A percentile compares a stretch with the other conserved stretches of the same genome.
phyloP scores from a whole-genome alignment of 2,797 vertebrate species.

The Falco columbarius region DNA sequence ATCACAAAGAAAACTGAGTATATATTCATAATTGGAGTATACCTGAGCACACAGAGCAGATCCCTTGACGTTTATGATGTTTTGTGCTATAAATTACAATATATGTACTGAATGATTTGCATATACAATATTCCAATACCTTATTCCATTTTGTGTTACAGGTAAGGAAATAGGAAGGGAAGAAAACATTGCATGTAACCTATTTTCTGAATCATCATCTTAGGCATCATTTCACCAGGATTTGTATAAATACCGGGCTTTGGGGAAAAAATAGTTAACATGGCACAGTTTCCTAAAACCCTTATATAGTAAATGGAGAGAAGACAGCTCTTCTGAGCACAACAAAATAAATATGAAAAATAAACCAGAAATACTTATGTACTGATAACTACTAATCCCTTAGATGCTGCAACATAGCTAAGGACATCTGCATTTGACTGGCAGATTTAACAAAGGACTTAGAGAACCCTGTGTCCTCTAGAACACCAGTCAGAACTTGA shows the following conservation, averaged over 20 bases:
- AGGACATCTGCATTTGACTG: no score
- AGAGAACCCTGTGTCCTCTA: neutral
- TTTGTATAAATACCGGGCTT: neutral
- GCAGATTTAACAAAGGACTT: neutral
- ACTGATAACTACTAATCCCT: neutral
- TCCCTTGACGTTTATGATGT: neutral
- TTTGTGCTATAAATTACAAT: neutral
- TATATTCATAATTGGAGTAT: neutral
- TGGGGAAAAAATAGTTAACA: neutral
- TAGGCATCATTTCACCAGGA: neutral
- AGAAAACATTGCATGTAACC: neutral
- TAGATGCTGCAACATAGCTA: neutral
- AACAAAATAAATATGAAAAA: neutral
- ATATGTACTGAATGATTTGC: neutral
- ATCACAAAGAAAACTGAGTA: neutral
- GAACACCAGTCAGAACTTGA: neutral
- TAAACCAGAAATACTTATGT: neutral
- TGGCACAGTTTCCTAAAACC: neutral
- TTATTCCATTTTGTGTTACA: neutral
- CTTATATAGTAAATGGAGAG: neutral
- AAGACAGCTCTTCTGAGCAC: neutral
- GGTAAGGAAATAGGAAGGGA: neutral
- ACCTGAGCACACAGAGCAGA: neutral
- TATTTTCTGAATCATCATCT: neutral
- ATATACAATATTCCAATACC: neutral